Conservation (phyloP, 2,797 vertebrate species). For the Masticophis lateralis region DNA sequence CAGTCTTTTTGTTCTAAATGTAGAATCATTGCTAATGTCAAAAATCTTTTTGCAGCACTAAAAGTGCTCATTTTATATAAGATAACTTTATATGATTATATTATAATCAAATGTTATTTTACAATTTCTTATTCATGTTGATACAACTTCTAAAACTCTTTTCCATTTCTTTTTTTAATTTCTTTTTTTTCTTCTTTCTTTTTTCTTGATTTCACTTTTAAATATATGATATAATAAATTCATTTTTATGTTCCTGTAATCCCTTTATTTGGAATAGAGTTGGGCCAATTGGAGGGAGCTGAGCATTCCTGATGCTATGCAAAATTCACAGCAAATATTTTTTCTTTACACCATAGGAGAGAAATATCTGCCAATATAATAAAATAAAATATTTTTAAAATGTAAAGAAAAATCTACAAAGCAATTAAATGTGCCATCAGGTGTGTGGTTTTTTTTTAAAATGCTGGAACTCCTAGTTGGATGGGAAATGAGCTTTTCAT, state of each 20-base stretch:
- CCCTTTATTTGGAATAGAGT: not conserved
- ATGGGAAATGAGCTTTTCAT: not conserved
- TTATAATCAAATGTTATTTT: not conserved
- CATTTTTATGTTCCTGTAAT: not conserved
- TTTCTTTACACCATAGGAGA: not conserved
- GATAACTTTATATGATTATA: not conserved
- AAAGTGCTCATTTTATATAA: not conserved
- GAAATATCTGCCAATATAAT: not conserved
- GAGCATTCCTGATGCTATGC: not conserved
- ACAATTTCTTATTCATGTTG: not conserved
- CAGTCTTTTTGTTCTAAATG: not conserved
- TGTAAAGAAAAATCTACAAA: not conserved
- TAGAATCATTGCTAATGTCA: not conserved
- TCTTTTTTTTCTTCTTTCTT: not conserved
- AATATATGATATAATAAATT: not conserved
- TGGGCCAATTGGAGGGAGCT: not conserved
- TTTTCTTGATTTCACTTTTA: not conserved
- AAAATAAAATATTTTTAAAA: not conserved
- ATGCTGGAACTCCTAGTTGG: not conserved
- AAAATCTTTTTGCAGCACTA: not conserved
- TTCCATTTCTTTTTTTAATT: not conserved
- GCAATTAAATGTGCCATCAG: not conserved
- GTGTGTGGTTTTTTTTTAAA: not conserved
- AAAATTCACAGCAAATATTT: not conserved
- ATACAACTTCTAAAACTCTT: not conserved